phyloP scores from a whole-genome alignment of 1,140 invertebrate genomes.

The Octopus bimaculoides region DNA sequence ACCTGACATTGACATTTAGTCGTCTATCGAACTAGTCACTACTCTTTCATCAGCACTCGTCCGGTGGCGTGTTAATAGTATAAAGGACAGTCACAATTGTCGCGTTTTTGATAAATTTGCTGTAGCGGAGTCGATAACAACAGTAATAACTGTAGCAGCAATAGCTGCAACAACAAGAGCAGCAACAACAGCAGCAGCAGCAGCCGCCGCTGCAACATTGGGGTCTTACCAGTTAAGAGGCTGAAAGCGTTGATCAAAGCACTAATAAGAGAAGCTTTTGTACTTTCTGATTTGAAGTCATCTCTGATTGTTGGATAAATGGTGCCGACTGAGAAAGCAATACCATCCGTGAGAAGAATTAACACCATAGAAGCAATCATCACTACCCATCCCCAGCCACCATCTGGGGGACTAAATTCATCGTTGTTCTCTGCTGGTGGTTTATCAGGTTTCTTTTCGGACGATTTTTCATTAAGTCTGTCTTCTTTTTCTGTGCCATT shows the following conservation, averaged over 20 bases:
- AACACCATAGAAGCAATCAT: background rate
- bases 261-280: background rate
- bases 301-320: background rate
- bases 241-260: conserved; percentile 5
- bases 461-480: background rate
- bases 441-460: background rate
- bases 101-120: too few species aligned
- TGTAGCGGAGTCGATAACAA: too few species aligned
- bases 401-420: background rate
- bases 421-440: background rate
- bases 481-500: background rate
- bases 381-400: background rate
- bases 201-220: background rate
- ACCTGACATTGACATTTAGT: too few species aligned
- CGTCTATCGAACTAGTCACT: too few species aligned
- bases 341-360: background rate
- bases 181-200: too few species aligned
- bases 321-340: background rate
- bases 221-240: background rate
- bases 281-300: background rate
- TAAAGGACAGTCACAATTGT: too few species aligned
- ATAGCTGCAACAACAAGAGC: too few species aligned
- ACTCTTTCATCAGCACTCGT: too few species aligned
- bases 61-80: too few species aligned
- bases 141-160: too few species aligned